These are phyloP conservation scores for Pseudomugil tenellus DNA, from an alignment of 2,797 vertebrate genomes.

Conservation along the genomic window DNA sequence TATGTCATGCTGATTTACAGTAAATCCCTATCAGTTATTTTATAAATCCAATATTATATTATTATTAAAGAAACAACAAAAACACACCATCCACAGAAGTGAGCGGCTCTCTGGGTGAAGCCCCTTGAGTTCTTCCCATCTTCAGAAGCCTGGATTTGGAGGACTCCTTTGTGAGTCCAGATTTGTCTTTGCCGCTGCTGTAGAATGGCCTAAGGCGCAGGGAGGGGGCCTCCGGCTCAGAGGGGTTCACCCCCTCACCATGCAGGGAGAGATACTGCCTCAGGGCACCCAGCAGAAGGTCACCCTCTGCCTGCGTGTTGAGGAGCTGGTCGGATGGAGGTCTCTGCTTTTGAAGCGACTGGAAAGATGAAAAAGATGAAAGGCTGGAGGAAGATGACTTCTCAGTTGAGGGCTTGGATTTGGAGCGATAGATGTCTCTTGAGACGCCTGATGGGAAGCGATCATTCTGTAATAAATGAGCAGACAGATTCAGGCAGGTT, in stretches of 20 bases:
- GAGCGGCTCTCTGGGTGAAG: constrained; percentile 69
- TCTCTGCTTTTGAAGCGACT: constrained; percentile 47
- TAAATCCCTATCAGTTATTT: background rate
- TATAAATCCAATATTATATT: accelerated
- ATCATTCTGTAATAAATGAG: constrained; percentile 37
- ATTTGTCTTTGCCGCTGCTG: constrained; percentile 54
- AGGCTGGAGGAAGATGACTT: constrained; percentile 68
- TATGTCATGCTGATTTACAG: background rate
- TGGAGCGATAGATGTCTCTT: constrained; percentile 69
- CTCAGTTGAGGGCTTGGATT: constrained; percentile 51
- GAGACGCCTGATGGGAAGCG: constrained; percentile 31
- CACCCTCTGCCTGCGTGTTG: constrained; percentile 40
- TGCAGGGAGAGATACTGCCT: constrained; percentile 75
- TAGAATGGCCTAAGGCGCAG: constrained; percentile 54
- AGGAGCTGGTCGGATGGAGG: constrained; percentile 29
- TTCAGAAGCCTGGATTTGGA: constrained; percentile 58
- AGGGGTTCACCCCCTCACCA: constrained; percentile 17
- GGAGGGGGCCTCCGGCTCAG: constrained; percentile 59
- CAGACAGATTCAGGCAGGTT: background rate
- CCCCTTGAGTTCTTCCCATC: constrained; percentile 53
- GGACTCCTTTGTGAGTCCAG: constrained; percentile 49
- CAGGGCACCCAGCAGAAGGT: constrained; percentile 79
- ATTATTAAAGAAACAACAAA: constrained; percentile 1
- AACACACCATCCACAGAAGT: constrained; percentile 86
- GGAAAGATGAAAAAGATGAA: constrained; percentile 35